phyloP scores from a whole-genome alignment of 1,140 invertebrate genomes.

The Meloidogyne floridensis region DNA sequence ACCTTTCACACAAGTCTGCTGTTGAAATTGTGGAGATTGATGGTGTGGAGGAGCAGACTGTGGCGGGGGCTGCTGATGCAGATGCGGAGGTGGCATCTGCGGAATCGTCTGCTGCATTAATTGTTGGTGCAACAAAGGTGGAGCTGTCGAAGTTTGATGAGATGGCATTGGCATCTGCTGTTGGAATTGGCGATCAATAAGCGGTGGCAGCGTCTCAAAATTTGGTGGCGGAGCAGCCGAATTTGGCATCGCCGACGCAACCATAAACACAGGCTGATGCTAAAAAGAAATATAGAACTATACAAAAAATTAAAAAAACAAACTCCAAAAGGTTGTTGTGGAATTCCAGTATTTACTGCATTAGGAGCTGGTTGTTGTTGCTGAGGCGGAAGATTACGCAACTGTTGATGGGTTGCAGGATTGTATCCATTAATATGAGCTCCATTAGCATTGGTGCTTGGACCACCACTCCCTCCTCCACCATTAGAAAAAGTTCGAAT shows the following conservation, averaged over 20 bases:
- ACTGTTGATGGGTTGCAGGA: not conserved
- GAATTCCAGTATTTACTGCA: not conserved
- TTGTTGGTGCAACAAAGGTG: not conserved
- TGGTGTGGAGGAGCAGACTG: constrained; percentile 2
- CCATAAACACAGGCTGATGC: not conserved
- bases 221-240: not conserved
- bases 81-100: not conserved
- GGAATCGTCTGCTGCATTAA: not conserved
- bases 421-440: not conserved
- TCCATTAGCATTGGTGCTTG: not conserved
- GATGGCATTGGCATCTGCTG: not conserved
- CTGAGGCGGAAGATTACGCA: not conserved
- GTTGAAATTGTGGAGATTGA: not conserved
- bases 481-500: constrained; percentile 6
- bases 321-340: not conserved
- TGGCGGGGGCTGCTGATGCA: not conserved
- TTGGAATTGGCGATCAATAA: not conserved
- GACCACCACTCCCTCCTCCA: not conserved
- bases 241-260: not conserved
- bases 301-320: not conserved
- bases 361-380: not conserved
- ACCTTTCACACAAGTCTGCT: not conserved
- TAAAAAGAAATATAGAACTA: not conserved
- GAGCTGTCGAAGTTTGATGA: not conserved
- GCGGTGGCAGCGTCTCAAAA: not conserved